Base-by-base conservation (phyloP, 2,113 vertebrate species). In the Ginglymostoma cirratum region DNA sequence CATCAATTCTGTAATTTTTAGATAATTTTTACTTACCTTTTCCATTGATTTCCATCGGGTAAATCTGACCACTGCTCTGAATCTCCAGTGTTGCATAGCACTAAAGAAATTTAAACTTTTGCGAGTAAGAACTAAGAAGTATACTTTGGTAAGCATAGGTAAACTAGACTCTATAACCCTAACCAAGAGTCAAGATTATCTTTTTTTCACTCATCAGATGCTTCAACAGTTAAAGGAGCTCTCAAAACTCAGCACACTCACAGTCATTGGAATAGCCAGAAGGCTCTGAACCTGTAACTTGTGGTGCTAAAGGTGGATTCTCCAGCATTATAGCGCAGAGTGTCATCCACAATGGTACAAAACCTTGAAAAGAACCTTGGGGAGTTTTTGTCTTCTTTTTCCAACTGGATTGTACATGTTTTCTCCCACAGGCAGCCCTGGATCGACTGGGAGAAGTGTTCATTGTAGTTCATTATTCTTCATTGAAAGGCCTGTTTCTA, bases 21-120 rank as follows among this genome's bases (percentile, higher is more conserved):
- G 87, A 92, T 92, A 45, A 70, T 94, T 72, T 95, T 95, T 72
- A 95, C 94, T 95, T 27, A 95, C 94, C 94, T 76, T 48, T 72
- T 95, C 45, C 48, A 95, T 17, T 48, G 69, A 95, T 30, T 42
- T 12, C 67, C 69, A 7, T 30, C 69, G 30, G 38, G 38, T 65
- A 94, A 94, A 61, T 94, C 65, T 69, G 66, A 70, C n/a, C 92
- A 70, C 7, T 95, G 42, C 69, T 72, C 87, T 48, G 69, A 72
- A 45, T 19, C 14, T 95, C 69, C 42, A 95, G 14, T 45, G 42
- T 48, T 52, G 67, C 94, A 95, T 42, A 34, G 38, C 67, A 12
- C 34, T 93, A 67, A 27, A 48, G 38, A 72, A 24, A 72, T 27
- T 95, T 70, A 95, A 27, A 76, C 42, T 70, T 94, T 42, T 1